A percentile compares a stretch with the other conserved stretches of the same genome.
Conservation (phyloP, 2,888 invertebrate species). For the Eudasyphora cyanicolor region DNA sequence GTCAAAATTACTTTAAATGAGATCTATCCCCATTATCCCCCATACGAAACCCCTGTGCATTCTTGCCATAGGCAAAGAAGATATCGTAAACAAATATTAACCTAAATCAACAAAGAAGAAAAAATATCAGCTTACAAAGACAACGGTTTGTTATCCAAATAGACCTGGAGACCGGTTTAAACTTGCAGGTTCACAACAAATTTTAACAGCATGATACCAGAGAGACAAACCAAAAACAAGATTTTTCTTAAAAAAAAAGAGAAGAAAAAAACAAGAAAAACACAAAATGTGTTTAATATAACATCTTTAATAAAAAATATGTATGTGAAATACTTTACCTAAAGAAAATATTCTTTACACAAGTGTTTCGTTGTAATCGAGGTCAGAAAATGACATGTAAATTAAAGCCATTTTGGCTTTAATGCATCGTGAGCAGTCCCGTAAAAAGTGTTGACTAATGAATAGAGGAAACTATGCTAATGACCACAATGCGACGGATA, state of each 20-base stretch:
- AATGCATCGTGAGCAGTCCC: neutral
- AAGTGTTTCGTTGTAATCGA: neutral
- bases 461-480: neutral
- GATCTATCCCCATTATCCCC: too few species aligned
- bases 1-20: too few species aligned
- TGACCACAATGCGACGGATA: neutral
- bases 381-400: neutral
- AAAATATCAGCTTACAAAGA: neutral
- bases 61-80: neutral
- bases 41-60: too few species aligned
- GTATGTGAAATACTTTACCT: neutral
- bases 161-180: constrained; percentile 19
- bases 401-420: neutral
- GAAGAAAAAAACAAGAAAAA: neutral
- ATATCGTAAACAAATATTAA: neutral
- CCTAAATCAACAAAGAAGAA: constrained; percentile 28
- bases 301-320: neutral
- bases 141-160: constrained; percentile 8
- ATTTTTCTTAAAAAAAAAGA: neutral
- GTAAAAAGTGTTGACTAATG: constrained; percentile 15
- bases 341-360: neutral
- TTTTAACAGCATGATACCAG: neutral
- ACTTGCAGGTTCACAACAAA: neutral
- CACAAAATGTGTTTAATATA: too few species aligned
- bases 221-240: neutral